phyloP scores from a whole-genome alignment of 2,888 invertebrate genomes.

The Cephus runcator region DNA sequence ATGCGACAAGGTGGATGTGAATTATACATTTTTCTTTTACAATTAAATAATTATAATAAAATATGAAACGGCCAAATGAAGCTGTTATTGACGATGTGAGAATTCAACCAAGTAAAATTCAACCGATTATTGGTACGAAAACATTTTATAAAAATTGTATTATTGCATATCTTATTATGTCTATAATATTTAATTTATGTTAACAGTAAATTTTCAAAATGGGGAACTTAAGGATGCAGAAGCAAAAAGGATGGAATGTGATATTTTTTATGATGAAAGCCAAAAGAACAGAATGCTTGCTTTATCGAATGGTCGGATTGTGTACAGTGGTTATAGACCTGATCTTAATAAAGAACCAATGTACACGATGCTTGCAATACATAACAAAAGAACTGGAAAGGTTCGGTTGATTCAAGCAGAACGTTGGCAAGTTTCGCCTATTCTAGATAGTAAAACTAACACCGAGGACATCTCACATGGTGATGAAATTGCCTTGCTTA shows the following conservation, averaged over 20 bases:
- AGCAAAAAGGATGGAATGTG: constrained; percentile 49
- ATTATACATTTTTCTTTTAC: not conserved
- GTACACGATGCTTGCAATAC: constrained; percentile 56
- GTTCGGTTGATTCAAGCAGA: constrained; percentile 56
- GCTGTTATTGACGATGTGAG: constrained; percentile 52
- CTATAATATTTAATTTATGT: constrained; percentile 4
- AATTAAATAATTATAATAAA: not conserved
- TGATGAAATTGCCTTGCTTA: constrained; percentile 63
- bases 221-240: constrained; percentile 55
- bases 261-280: constrained; percentile 47
- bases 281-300: constrained; percentile 46
- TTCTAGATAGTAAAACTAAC: constrained; percentile 39
- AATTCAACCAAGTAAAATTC: constrained; percentile 48
- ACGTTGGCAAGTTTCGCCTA: constrained; percentile 55
- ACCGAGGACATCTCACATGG: constrained; percentile 21
- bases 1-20: not conserved
- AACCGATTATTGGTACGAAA: constrained; percentile 55
- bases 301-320: constrained; percentile 53
- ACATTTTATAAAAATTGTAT: not conserved
- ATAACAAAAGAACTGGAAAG: constrained; percentile 57
- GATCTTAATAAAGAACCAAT: constrained; percentile 44
- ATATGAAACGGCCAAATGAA: constrained; percentile 44
- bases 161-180: not conserved
- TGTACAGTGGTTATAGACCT: constrained; percentile 57
- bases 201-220: constrained; percentile 57